Evolutionary conservation across 2,888 invertebrate species (phyloP).

Genomic region (Orthosia gracilis): DNA sequence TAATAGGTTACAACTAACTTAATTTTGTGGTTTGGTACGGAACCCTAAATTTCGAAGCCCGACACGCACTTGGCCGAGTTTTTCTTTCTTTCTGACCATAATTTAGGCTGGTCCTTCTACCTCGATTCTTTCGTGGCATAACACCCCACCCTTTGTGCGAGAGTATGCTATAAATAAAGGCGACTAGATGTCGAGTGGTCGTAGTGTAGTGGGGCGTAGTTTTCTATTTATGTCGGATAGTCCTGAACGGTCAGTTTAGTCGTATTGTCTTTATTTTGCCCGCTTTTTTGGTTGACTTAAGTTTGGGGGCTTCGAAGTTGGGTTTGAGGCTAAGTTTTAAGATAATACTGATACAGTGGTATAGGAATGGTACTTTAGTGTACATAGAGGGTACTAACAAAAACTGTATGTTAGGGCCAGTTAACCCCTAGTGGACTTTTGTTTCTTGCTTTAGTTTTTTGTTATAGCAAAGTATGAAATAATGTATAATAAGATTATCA

Average conservation of each 20-base stretch:
- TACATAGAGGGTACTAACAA: background rate
- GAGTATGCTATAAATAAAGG: slow-evolving; percentile 74
- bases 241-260: slow-evolving; percentile 42
- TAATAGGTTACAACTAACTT: too few relatives aligned
- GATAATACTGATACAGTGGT: background rate
- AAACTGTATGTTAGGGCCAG: background rate
- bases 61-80: too few relatives aligned
- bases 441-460: background rate
- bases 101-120: slow-evolving; percentile 37
- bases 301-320: slow-evolving; percentile 9
- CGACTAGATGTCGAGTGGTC: slow-evolving; percentile 68
- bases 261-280: slow-evolving; percentile 37
- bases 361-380: slow-evolving; percentile 5
- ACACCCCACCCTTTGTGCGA: slow-evolving; percentile 60
- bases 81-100: background rate
- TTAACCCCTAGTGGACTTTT: background rate
- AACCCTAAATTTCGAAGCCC: too few relatives aligned
- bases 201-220: slow-evolving; percentile 61
- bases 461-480: background rate
- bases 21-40: too few relatives aligned
- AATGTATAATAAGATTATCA: too few relatives aligned
- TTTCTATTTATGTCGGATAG: slow-evolving; percentile 55
- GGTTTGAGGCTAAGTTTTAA: slow-evolving; percentile 3
- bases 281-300: slow-evolving; percentile 35
- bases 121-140: slow-evolving; percentile 19